Evolutionary conservation across 1,140 invertebrate species (phyloP), one percentile per base, ranked within the genome.

Genomic region (Rhopalosiphum padi): DNA sequence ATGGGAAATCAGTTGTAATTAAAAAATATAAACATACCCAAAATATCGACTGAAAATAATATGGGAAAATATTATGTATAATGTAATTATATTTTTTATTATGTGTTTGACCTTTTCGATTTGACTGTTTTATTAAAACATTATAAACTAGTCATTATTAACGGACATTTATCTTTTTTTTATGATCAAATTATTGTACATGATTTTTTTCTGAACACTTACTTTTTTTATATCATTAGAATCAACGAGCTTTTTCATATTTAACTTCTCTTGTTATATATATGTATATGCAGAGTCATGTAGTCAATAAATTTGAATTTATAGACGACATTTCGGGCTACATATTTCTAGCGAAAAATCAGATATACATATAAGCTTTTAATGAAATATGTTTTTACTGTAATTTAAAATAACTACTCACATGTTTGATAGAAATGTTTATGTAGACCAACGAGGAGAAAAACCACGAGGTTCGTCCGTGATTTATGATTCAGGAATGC

Each of bases 271-370:
- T 37, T 9, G 25, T 53, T 46, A 46, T 46, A 46, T 46, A 41
- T 86, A 30, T 46, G n/a, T 86, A 18, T 30, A 23, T 0, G 22
- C 1, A n/a, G 51, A 55, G 53, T 68, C 30, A 25, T 90, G 37
- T 90, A 91, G 68, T 37, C 90, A n/a, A 83, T 83, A 91, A 91
- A 91, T 91, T 91, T 83, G 68, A 91, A 91, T 91, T 91, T 91
- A 83, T 91, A 83, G 46, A 23, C 90, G 68, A 91, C 90, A 83
- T 91, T 91, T 46, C 21, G n/a, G 46, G 89, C 2, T 35, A 30
- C 22, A 53, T 41, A 91, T 91, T 91, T 91, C 18, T 8, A 30
- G 55, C 46, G n/a, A 83, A 82, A 92, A 82, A 92, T 48, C 55
- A 37, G 15, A 91, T 46, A n/a, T 77, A 46, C 51, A 46, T 2